A percentile compares a stretch with the other conserved stretches of the same genome.
Evolutionary conservation across 2,797 vertebrate species (phyloP).

Genomic region (Phylloscopus collybita): DNA sequence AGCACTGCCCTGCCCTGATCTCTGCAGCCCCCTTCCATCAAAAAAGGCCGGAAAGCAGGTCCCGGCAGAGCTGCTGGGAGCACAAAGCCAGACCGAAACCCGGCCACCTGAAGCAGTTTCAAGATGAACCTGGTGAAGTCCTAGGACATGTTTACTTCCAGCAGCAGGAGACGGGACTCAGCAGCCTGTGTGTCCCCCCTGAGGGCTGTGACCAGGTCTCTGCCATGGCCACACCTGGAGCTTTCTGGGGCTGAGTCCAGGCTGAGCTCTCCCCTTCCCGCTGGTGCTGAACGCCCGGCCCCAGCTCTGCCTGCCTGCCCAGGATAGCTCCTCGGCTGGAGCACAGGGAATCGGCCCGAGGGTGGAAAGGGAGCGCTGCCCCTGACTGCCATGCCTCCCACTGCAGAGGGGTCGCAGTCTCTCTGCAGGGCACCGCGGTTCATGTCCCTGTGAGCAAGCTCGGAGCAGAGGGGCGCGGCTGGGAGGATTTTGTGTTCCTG

Average conservation of each 20-base stretch:
- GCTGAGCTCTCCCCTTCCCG: background rate
- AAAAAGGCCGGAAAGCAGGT: background rate
- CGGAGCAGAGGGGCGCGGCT: accelerated
- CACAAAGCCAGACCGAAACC: background rate
- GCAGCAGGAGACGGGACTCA: background rate
- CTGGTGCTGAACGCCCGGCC: constrained; percentile 16
- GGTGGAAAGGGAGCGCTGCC: background rate
- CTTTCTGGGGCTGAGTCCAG: background rate
- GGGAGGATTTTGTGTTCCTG: background rate
- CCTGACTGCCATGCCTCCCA: accelerated
- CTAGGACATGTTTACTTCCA: background rate
- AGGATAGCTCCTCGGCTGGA: background rate
- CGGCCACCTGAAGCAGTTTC: background rate
- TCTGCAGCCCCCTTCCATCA: background rate
- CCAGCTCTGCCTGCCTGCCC: background rate
- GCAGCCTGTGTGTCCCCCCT: background rate
- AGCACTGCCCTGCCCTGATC: background rate
- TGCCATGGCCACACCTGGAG: background rate
- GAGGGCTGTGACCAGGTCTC: accelerated
- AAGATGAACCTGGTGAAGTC: background rate
- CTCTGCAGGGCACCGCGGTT: accelerated
- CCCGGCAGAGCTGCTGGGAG: background rate
- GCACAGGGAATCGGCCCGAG: accelerated
- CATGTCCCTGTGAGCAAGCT: background rate
- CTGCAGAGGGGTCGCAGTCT: background rate